Evolutionary conservation across 1,140 invertebrate genomes (phyloP).

Genomic region (Microplitis mediator): DNA sequence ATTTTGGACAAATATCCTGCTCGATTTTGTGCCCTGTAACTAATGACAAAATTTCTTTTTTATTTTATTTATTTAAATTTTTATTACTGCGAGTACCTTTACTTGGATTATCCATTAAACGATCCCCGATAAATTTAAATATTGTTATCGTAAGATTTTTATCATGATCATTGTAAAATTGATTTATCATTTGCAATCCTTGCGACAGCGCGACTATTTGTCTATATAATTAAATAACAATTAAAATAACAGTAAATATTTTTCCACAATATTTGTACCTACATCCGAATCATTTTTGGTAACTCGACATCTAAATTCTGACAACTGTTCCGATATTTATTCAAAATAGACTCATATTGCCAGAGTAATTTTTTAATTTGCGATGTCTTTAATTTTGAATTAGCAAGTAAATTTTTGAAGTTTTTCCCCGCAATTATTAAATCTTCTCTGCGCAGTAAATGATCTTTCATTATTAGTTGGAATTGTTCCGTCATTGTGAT

Average conservation of each 20-base stretch:
- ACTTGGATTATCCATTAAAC: slow-evolving; percentile 21
- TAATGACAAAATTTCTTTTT: slow-evolving; percentile 5
- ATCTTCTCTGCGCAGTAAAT: slow-evolving; percentile 32
- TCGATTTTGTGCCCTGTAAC: not conserved
- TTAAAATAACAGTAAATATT: not conserved
- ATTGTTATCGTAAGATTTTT: slow-evolving; percentile 19
- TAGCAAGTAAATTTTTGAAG: slow-evolving; percentile 37
- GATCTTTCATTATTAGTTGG: slow-evolving; percentile 28
- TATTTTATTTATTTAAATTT: not conserved
- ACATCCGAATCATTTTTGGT: slow-evolving; percentile 37
- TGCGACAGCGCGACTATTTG: slow-evolving; percentile 23
- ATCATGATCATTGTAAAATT: slow-evolving; percentile 27
- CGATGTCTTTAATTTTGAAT: slow-evolving; percentile 28
- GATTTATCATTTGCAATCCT: slow-evolving; percentile 23
- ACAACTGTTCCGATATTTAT: slow-evolving; percentile 35
- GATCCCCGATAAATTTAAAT: slow-evolving; percentile 30
- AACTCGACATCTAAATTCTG: slow-evolving; percentile 32
- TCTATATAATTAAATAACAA: slow-evolving; percentile 8
- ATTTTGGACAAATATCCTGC: slow-evolving; percentile 33
- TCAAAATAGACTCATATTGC: slow-evolving; percentile 38
- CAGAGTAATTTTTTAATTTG: slow-evolving; percentile 39
- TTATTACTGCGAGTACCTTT: slow-evolving; percentile 13
- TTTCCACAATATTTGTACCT: slow-evolving; percentile 12
- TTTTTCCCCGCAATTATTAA: slow-evolving; percentile 36
- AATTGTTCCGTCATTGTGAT: slow-evolving; percentile 26